Percentiles rank a stretch among this genome's conserved stretches.
These are phyloP conservation scores for Champsocephalus gunnari DNA, from an alignment of 2,797 vertebrate genomes.

Conservation along the genomic window DNA sequence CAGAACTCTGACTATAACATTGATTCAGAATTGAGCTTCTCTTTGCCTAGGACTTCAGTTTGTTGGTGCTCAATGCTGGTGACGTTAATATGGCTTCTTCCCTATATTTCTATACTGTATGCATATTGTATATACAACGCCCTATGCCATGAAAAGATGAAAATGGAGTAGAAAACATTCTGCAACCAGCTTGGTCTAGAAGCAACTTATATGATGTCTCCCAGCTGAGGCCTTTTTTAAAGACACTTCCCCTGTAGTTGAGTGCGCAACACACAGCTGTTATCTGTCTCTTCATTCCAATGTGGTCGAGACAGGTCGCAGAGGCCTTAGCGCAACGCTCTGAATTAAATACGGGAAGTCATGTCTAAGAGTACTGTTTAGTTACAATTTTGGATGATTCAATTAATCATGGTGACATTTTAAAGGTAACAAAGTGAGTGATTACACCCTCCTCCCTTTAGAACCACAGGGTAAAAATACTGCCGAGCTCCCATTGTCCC, in stretches of 20 bases:
- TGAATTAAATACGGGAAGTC: slow-evolving; percentile 42
- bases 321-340: slow-evolving; percentile 41
- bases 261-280: slow-evolving; percentile 11
- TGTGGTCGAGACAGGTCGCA: slow-evolving; percentile 41
- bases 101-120: too few species aligned
- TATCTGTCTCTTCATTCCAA: slow-evolving; percentile 52
- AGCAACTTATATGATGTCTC: slow-evolving; percentile 41
- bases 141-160: too few species aligned
- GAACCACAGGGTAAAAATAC: slow-evolving; percentile 74
- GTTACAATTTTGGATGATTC: slow-evolving; percentile 31
- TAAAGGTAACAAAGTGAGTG: slow-evolving; percentile 60
- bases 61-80: too few species aligned
- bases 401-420: slow-evolving; percentile 70
- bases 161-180: background rate
- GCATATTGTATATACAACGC: too few species aligned
- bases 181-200: slow-evolving; percentile 34
- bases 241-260: too few species aligned
- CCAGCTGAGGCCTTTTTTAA: too few species aligned
- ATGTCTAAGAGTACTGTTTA: slow-evolving; percentile 44
- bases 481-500: slow-evolving; percentile 69
- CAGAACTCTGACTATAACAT: too few species aligned
- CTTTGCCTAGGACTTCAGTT: too few species aligned
- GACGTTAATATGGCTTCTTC: too few species aligned
- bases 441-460: slow-evolving; percentile 61
- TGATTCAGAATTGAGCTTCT: too few species aligned